phyloP scores from a whole-genome alignment of 2,797 vertebrate species.

The Rhinogobio ventralis region DNA sequence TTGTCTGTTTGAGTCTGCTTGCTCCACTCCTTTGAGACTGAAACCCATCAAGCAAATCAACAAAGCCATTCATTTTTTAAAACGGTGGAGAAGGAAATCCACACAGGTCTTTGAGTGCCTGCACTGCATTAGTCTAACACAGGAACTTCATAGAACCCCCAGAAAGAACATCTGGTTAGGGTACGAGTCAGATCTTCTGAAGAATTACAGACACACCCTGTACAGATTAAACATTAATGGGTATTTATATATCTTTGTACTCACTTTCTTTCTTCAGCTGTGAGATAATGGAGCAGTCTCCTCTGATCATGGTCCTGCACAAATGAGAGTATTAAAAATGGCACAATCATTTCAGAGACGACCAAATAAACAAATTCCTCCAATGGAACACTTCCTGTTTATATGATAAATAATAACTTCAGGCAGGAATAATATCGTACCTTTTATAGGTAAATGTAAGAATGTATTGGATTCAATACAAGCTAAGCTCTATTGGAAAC shows the following conservation, averaged over 20 bases:
- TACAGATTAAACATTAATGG: not conserved
- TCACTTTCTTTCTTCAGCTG: constrained; percentile 90
- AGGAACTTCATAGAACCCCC: not conserved
- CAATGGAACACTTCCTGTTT: not conserved
- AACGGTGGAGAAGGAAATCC: not conserved
- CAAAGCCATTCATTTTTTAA: not conserved
- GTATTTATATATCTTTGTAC: constrained; percentile 62
- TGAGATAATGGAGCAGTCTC: constrained; percentile 94
- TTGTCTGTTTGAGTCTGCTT: constrained; percentile 8
- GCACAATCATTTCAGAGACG: not conserved
- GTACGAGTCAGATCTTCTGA: not conserved
- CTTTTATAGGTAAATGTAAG: not conserved
- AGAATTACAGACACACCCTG: not conserved
- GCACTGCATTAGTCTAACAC: not conserved
- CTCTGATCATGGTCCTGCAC: constrained; percentile 93
- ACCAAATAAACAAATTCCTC: not conserved
- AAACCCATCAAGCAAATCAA: constrained; percentile 17
- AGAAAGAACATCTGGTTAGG: constrained; percentile 10
- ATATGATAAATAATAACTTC: not conserved
- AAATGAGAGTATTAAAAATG: constrained; percentile 23
- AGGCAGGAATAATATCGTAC: not conserved
- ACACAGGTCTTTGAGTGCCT: not conserved
- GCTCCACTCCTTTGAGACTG: constrained; percentile 9
- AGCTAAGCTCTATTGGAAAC: not conserved
- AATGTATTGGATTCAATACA: not conserved